Conservation (phyloP, 2,888 invertebrate species). For the Cyrtodaria siliqua region DNA sequence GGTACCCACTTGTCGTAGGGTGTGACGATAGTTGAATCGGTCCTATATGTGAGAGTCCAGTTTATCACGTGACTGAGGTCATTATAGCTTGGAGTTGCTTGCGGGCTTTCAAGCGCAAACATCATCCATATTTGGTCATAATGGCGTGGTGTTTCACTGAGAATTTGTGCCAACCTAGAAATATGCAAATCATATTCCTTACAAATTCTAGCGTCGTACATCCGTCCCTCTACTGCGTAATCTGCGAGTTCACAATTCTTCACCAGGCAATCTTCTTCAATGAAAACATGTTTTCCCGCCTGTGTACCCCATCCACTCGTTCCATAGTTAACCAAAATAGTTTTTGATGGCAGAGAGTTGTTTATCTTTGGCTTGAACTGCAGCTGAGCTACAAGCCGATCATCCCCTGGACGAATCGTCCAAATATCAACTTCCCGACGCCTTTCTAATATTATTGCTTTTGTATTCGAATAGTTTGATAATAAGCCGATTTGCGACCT, state of each 20-base stretch:
- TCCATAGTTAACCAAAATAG: conserved; percentile 66
- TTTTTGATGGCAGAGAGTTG: conserved; percentile 40
- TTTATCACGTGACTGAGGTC: conserved; percentile 93
- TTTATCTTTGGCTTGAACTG: conserved; percentile 61
- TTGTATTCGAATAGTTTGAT: too few species aligned
- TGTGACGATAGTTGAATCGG: conserved; percentile 97
- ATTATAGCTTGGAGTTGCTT: conserved; percentile 93
- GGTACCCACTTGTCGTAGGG: conserved; percentile 98
- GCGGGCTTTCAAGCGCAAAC: conserved; percentile 97
- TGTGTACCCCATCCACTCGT: conserved; percentile 57
- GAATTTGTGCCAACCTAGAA: not conserved
- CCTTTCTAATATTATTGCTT: too few species aligned
- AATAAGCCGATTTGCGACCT: too few species aligned
- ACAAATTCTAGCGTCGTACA: conserved; percentile 94
- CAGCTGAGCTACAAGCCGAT: conserved; percentile 77
- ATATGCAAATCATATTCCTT: conserved; percentile 74
- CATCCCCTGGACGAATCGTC: conserved; percentile 51
- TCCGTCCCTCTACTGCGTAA: conserved; percentile 89
- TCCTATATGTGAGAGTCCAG: conserved; percentile 98
- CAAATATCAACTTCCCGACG: conserved; percentile 19
- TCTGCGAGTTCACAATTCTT: conserved; percentile 93
- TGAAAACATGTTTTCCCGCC: conserved; percentile 89
- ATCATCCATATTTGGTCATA: conserved; percentile 92
- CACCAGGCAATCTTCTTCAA: conserved; percentile 93
- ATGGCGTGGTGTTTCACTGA: conserved; percentile 55